phyloP scores from a whole-genome alignment of 1,140 invertebrate species.

The Tribolium castaneum region DNA sequence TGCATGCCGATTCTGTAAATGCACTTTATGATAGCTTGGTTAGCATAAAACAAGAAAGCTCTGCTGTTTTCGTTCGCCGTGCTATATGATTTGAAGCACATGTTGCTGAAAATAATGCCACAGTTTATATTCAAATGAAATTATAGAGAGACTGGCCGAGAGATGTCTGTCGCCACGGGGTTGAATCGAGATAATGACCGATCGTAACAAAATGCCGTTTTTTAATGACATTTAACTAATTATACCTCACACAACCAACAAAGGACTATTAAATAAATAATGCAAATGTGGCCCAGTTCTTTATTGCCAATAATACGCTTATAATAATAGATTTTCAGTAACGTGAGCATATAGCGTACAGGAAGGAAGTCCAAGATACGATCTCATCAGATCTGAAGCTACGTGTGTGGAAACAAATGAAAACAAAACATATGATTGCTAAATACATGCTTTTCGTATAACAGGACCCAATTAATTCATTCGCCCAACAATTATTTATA shows the following conservation, averaged over 20 bases:
- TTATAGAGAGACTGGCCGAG: conserved; percentile 44
- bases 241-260: conserved; percentile 44
- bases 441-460: conserved; percentile 44
- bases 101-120: conserved; percentile 57
- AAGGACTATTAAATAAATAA: conserved; percentile 50
- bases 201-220: conserved; percentile 20
- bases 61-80: conserved; percentile 56
- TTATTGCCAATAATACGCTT: conserved; percentile 57
- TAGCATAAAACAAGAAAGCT: conserved; percentile 57
- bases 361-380: conserved; percentile 57
- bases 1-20: conserved; percentile 57
- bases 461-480: conserved; percentile 3
- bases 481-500: not conserved
- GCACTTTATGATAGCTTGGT: conserved; percentile 56
- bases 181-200: conserved; percentile 30
- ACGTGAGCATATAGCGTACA: conserved; percentile 48
- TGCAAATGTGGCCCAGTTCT: conserved; percentile 52
- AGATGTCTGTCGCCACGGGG: conserved; percentile 38
- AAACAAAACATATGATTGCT: conserved; percentile 54
- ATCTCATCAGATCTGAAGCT: conserved; percentile 53
- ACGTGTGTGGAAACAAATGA: conserved; percentile 55
- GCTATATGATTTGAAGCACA: conserved; percentile 61
- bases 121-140: conserved; percentile 59
- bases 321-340: conserved; percentile 55
- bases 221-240: conserved; percentile 45